Evolutionary conservation across 2,797 vertebrate genomes (phyloP).

Genomic region (Acanthiza pusilla): DNA sequence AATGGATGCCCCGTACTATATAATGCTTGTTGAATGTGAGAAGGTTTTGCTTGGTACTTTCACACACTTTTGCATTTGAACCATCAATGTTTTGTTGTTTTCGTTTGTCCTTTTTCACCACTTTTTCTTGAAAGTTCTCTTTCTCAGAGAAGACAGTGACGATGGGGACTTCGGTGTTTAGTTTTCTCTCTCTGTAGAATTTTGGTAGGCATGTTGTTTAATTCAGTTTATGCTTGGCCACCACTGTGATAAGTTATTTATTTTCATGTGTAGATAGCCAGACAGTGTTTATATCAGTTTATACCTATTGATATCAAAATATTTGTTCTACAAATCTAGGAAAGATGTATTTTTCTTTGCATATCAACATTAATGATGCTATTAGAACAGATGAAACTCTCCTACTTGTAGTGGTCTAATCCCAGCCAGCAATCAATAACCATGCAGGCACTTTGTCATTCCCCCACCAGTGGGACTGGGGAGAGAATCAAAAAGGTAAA

Average conservation of each 20-base stretch:
- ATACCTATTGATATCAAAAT: background rate
- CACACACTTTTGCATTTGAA: rapidly evolving
- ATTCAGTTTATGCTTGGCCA: background rate
- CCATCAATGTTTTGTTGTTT: background rate
- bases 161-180: background rate
- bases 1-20: rapidly evolving
- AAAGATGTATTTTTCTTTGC: background rate
- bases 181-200: background rate
- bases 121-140: background rate
- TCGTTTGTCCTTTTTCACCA: background rate
- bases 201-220: background rate
- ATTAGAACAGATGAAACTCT: background rate
- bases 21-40: rapidly evolving
- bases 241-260: rapidly evolving
- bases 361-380: background rate
- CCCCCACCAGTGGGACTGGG: too few species aligned
- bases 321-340: background rate
- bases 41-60: background rate
- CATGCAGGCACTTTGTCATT: background rate
- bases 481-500: background rate
- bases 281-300: background rate
- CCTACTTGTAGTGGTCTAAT: background rate
- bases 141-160: too few species aligned
- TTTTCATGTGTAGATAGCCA: background rate
- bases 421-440: background rate